A percentile compares a stretch with the other conserved stretches of the same genome.
These are phyloP conservation scores for Cyclopterus lumpus DNA, from an alignment of 2,797 vertebrate species.

Conservation along the genomic window DNA sequence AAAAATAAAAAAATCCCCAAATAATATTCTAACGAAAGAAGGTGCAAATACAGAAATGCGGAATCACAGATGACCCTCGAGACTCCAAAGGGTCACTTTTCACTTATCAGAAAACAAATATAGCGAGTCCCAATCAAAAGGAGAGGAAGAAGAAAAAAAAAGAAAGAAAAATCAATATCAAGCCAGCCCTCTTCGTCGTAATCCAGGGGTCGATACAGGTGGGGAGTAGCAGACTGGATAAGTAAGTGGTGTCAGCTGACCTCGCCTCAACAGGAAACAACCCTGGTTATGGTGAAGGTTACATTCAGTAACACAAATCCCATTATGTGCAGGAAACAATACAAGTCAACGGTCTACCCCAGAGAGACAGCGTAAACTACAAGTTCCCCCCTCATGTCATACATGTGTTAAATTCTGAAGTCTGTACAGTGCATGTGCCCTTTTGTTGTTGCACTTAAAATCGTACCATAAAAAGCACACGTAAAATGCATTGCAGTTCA, in stretches of 20 bases:
- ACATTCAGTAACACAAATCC: conserved; percentile 18
- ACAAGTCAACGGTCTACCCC: not conserved
- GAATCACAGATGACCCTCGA: conserved; percentile 20
- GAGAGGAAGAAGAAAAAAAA: not conserved
- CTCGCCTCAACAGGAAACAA: not conserved
- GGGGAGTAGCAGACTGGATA: not conserved
- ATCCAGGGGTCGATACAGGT: not conserved
- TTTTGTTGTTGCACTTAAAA: conserved; percentile 23
- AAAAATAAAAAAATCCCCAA: conserved; percentile 1
- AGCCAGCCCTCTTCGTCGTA: conserved; percentile 16
- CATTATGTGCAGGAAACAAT: conserved; percentile 9
- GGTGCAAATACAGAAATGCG: conserved; percentile 48
- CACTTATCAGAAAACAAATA: conserved; percentile 45
- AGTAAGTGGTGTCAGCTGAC: conserved; percentile 5
- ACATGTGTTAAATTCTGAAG: not conserved
- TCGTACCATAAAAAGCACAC: conserved; percentile 46
- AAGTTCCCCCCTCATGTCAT: not conserved
- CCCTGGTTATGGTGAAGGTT: conserved; percentile 13
- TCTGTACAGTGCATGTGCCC: not conserved
- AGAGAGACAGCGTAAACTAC: not conserved
- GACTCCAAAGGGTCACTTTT: conserved; percentile 61
- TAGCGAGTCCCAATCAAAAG: conserved; percentile 4
- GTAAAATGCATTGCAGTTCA: conserved; percentile 4
- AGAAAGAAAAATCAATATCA: conserved; percentile 27
- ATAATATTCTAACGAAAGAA: conserved; percentile 17